These are phyloP conservation scores for Cataglyphis cursor DNA, from an alignment of 2,888 invertebrate genomes.

Conservation along the genomic window DNA sequence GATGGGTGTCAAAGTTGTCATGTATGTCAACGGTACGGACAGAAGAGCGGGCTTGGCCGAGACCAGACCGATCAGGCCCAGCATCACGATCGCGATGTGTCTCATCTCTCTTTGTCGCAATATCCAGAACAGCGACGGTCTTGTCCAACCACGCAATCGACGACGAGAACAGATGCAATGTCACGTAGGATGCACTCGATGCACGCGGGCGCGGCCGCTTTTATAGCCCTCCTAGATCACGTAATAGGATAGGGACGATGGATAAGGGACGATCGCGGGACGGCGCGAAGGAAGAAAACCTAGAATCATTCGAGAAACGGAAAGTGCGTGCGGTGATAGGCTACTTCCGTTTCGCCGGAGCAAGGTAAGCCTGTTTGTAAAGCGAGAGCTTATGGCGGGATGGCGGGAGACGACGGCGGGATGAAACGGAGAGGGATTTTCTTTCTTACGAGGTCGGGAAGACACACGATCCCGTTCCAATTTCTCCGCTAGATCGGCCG, in stretches of 20 bases:
- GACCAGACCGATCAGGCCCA: slow-evolving; percentile 72
- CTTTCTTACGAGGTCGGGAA: slow-evolving; percentile 63
- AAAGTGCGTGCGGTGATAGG: slow-evolving; percentile 35
- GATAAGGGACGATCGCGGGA: slow-evolving; percentile 20
- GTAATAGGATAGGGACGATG: slow-evolving; percentile 49
- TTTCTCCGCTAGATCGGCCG: slow-evolving; percentile 64
- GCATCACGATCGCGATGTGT: slow-evolving; percentile 63
- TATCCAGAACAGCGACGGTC: slow-evolving; percentile 27
- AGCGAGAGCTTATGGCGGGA: slow-evolving; percentile 70
- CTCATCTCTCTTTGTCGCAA: slow-evolving; percentile 58
- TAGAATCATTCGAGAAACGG: background rate
- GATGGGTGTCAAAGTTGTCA: slow-evolving; percentile 68
- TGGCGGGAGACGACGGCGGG: slow-evolving; percentile 53
- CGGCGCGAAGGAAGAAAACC: slow-evolving; percentile 28
- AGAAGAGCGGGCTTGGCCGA: slow-evolving; percentile 74
- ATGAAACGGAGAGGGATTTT: slow-evolving; percentile 59
- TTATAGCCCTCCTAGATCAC: slow-evolving; percentile 66
- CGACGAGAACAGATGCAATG: background rate
- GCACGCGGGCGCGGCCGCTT: slow-evolving; percentile 50
- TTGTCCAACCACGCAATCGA: slow-evolving; percentile 37
- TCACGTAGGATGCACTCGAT: slow-evolving; percentile 21
- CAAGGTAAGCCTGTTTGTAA: slow-evolving; percentile 81
- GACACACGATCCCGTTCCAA: slow-evolving; percentile 77
- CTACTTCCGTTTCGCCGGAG: slow-evolving; percentile 61
- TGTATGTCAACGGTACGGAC: slow-evolving; percentile 68